These are phyloP conservation scores for Laothoe populi DNA, from an alignment of 2,888 invertebrate species.

Conservation along the genomic window DNA sequence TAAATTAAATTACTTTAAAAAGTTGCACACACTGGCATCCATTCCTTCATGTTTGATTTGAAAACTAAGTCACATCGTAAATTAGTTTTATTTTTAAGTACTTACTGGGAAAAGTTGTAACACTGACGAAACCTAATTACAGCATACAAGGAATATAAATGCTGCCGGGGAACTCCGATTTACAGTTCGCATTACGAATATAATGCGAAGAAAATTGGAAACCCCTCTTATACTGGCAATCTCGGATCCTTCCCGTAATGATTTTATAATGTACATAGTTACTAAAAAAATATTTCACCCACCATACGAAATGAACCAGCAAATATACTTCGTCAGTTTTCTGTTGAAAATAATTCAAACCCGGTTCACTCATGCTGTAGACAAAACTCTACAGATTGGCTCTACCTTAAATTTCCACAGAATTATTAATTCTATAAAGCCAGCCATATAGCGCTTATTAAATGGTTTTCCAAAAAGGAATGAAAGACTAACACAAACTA, in stretches of 20 bases:
- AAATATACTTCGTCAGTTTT: too few relatives aligned
- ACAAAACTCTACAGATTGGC: too few relatives aligned
- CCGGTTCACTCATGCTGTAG: too few relatives aligned
- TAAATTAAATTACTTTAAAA: neutral
- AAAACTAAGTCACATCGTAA: neutral
- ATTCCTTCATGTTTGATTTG: neutral
- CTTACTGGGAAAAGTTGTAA: slow-evolving; percentile 1
- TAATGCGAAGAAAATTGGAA: neutral
- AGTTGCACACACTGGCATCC: neutral
- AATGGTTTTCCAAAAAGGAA: neutral
- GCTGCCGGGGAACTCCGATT: neutral
- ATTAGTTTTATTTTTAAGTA: neutral
- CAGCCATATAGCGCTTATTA: too few relatives aligned
- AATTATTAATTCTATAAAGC: too few relatives aligned
- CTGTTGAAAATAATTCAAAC: too few relatives aligned
- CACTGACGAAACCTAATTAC: neutral
- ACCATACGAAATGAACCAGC: too few relatives aligned
- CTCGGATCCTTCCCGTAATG: neutral
- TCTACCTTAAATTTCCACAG: too few relatives aligned
- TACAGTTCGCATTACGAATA: neutral
- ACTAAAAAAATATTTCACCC: too few relatives aligned
- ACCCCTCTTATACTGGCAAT: neutral
- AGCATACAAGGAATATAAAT: slow-evolving; percentile 5
- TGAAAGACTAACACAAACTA: too few relatives aligned
- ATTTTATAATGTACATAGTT: neutral